phyloP scores from a whole-genome alignment of 1,140 invertebrate species.

The Orius insidiosus region DNA sequence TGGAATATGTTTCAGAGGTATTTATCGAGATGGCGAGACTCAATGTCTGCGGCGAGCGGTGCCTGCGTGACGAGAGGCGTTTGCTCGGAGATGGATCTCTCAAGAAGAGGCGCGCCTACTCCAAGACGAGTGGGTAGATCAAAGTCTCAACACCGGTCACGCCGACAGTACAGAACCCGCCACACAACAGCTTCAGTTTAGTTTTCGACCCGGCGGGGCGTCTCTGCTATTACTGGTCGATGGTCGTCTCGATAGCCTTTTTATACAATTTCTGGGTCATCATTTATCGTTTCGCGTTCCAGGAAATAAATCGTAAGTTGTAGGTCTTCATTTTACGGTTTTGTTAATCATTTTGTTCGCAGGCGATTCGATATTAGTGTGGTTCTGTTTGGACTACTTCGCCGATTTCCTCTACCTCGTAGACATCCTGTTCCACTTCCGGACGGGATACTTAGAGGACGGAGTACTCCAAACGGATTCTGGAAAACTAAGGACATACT shows the following conservation, averaged over 20 bases:
- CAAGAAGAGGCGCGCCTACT: neutral
- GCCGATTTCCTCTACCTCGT: constrained; percentile 90
- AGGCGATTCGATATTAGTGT: constrained; percentile 76
- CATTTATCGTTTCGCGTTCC: constrained; percentile 94
- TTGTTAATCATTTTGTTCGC: constrained; percentile 20
- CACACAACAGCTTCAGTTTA: constrained; percentile 60
- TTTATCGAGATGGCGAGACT: constrained; percentile 54
- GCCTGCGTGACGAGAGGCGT: constrained; percentile 31
- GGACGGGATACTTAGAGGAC: constrained; percentile 90
- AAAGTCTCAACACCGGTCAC: constrained; percentile 5
- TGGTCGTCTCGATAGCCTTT: constrained; percentile 93
- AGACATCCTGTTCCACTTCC: constrained; percentile 93
- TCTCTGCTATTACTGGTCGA: constrained; percentile 89
- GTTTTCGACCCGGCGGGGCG: constrained; percentile 82
- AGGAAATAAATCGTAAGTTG: constrained; percentile 66
- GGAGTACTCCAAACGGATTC: constrained; percentile 92
- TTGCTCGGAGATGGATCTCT: constrained; percentile 52
- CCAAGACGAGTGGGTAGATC: constrained; percentile 6
- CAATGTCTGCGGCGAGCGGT: constrained; percentile 50
- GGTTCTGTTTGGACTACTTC: constrained; percentile 94
- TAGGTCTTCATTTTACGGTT: too few relatives aligned
- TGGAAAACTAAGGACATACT: constrained; percentile 81
- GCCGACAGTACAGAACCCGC: constrained; percentile 8
- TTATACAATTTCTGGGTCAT: constrained; percentile 99
- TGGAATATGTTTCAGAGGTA: constrained; percentile 32